phyloP scores from a whole-genome alignment of 2,113 vertebrate genomes.

The Tapirus terrestris region DNA sequence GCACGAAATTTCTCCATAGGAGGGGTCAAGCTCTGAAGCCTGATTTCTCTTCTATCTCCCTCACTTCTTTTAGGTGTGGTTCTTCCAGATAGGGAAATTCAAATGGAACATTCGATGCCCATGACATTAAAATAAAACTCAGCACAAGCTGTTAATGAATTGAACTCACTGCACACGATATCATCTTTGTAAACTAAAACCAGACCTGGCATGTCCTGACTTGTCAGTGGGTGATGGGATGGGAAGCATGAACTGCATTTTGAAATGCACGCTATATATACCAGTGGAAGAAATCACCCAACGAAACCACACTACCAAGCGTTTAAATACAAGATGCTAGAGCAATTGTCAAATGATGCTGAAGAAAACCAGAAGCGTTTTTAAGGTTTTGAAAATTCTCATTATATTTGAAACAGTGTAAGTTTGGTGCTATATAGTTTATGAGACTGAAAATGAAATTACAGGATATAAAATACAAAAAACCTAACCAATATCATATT shows the following conservation, averaged over 20 bases:
- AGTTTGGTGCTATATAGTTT: slow-evolving; percentile 29
- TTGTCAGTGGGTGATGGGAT: not conserved
- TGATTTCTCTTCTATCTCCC: not conserved
- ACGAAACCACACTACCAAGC: not conserved
- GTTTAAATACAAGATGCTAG: not conserved
- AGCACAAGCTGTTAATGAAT: not conserved
- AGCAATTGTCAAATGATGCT: not conserved
- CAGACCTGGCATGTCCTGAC: not conserved
- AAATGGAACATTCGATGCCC: not conserved
- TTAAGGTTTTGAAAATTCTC: slow-evolving; percentile 38
- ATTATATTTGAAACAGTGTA: slow-evolving; percentile 41
- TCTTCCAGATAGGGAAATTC: not conserved
- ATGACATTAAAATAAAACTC: not conserved
- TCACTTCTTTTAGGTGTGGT: not conserved
- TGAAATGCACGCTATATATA: not conserved
- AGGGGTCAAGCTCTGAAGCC: not conserved
- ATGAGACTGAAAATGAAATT: slow-evolving; percentile 74
- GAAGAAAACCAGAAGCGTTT: slow-evolving; percentile 42
- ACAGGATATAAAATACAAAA: slow-evolving; percentile 25
- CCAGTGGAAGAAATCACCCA: not conserved
- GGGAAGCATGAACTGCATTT: not conserved
- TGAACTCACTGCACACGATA: not conserved
- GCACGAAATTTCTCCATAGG: not conserved
- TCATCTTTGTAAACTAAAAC: not conserved
- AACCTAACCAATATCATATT: slow-evolving; percentile 62